phyloP scores from a whole-genome alignment of 2,888 invertebrate species.

The Cancer borealis region DNA sequence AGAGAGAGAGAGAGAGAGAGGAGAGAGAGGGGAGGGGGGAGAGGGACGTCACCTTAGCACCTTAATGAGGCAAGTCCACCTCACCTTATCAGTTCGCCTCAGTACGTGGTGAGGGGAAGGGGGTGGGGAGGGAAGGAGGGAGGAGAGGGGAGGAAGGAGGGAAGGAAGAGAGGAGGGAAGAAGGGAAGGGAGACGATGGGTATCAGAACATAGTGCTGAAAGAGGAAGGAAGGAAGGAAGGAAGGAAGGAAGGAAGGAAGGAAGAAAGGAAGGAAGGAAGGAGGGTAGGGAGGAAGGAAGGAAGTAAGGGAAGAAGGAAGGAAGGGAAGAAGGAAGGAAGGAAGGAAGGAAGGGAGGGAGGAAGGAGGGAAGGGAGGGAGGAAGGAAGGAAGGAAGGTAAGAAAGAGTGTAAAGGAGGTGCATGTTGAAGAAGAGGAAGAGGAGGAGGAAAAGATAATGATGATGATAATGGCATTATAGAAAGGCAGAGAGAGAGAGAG shows the following conservation, averaged over 20 bases:
- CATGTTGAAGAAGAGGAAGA: not conserved
- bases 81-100: not conserved
- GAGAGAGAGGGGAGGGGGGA: not conserved
- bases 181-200: not conserved
- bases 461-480: not conserved
- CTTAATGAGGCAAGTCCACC: conserved; percentile 24
- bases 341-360: not conserved
- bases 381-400: not conserved
- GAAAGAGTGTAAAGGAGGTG: not conserved
- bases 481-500: conserved; percentile 9
- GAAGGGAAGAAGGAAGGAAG: not conserved
- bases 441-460: not conserved
- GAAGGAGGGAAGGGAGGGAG: not conserved
- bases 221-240: not conserved
- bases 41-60: not conserved
- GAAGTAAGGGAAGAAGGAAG: not conserved
- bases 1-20: too few relatives aligned
- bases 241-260: not conserved
- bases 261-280: not conserved
- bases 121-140: not conserved
- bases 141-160: not conserved
- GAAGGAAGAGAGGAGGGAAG: not conserved
- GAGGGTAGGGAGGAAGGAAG: not conserved
- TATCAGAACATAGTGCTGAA: not conserved
- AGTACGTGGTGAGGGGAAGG: not conserved